These are phyloP conservation scores for Spodoptera picta DNA, from an alignment of 2,888 invertebrate species.

Conservation along the genomic window DNA sequence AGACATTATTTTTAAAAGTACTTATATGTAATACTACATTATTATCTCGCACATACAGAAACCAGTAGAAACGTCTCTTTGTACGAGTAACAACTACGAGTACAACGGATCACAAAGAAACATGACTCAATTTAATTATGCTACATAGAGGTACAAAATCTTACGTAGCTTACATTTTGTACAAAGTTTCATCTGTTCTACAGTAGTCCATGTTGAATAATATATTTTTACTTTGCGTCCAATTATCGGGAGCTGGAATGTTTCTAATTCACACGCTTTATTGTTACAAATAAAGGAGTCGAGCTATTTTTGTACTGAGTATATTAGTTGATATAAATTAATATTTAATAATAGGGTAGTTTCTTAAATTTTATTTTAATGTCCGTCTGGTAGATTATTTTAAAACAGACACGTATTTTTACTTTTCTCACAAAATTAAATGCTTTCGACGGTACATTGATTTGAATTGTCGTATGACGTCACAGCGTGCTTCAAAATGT, in stretches of 20 bases:
- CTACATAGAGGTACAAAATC: constrained; percentile 33
- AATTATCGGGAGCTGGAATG: constrained; percentile 62
- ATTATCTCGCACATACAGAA: constrained; percentile 16
- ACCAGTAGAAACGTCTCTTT: constrained; percentile 16
- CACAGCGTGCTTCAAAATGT: no score
- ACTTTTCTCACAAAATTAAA: no score
- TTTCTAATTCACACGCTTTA: constrained; percentile 62
- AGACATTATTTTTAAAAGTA: no score
- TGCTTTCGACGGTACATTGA: no score
- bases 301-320: constrained; percentile 37
- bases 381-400: no score
- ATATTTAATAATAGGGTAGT: no score
- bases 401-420: no score
- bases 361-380: no score
- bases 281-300: constrained; percentile 62
- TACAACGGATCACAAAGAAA: constrained; percentile 33
- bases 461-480: no score
- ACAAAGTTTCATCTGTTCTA: constrained; percentile 57
- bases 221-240: constrained; percentile 68
- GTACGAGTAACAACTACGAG: constrained; percentile 24
- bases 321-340: no score
- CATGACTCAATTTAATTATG: constrained; percentile 46
- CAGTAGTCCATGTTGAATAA: constrained; percentile 64
- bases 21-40: background rate
- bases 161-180: constrained; percentile 34